Evolutionary conservation across 2,113 vertebrate genomes (phyloP).

Genomic region (Camarhynchus parvulus): DNA sequence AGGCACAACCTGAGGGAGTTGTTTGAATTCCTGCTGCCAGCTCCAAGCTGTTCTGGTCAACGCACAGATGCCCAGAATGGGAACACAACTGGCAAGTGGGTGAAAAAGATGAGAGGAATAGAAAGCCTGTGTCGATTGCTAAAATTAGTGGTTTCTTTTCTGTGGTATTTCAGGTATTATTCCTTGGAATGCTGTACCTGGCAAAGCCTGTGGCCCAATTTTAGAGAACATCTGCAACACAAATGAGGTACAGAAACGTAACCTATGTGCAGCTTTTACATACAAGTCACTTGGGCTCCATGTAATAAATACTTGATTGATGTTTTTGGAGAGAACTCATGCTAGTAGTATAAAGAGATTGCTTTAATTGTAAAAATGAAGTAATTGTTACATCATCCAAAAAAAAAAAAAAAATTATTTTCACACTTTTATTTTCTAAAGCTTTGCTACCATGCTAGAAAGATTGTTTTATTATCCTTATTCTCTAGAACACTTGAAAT

Average conservation of each 20-base stretch:
- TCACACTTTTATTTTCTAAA: neutral
- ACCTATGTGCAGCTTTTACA: neutral
- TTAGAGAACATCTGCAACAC: conserved; percentile 91
- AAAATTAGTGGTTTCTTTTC: conserved; percentile 1
- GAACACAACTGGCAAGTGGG: conserved; percentile 47
- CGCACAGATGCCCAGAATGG: neutral
- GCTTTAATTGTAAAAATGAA: neutral
- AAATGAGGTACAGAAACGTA: conserved; percentile 81
- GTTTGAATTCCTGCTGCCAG: conserved; percentile 13
- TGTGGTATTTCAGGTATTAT: conserved; percentile 86
- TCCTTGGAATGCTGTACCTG: conserved; percentile 94
- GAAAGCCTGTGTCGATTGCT: neutral
- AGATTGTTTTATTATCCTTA: neutral
- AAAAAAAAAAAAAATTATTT: neutral
- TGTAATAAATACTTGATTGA: neutral
- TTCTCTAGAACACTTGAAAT: neutral
- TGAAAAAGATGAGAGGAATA: neutral
- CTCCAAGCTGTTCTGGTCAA: conserved; percentile 29
- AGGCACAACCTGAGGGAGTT: neutral
- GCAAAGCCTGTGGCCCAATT: conserved; percentile 88
- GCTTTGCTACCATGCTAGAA: neutral
- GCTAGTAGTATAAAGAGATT: neutral
- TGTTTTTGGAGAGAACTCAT: neutral
- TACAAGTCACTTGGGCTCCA: neutral
- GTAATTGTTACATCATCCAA: neutral